These are phyloP conservation scores for Venustaconcha ellipsiformis DNA, from an alignment of 1,140 invertebrate species.

Conservation along the genomic window DNA sequence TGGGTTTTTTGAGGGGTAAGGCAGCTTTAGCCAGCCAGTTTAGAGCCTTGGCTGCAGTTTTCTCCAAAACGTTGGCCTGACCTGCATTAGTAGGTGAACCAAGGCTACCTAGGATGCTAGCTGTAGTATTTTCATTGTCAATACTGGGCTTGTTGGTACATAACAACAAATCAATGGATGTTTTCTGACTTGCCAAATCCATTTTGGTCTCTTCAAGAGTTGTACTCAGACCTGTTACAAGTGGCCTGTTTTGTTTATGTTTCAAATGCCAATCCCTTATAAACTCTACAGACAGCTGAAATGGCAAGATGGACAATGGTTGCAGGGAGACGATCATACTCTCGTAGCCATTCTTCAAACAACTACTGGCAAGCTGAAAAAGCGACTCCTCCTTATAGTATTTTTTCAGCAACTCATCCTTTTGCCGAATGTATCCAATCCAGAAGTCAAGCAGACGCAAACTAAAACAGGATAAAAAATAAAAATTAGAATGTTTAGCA, in stretches of 20 bases:
- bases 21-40: constrained; percentile 28
- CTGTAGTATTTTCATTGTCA: no score
- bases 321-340: constrained; percentile 80
- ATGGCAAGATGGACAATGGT: constrained; percentile 81
- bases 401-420: constrained; percentile 83
- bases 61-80: constrained; percentile 16
- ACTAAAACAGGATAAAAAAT: constrained; percentile 69
- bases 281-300: constrained; percentile 84
- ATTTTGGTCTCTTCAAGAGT: no score
- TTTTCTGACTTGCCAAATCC: no score
- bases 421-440: constrained; percentile 84
- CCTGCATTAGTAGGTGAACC: no score
- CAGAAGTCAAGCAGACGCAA: constrained; percentile 86
- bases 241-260: no score
- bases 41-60: constrained; percentile 27
- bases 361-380: constrained; percentile 78
- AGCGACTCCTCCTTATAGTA: constrained; percentile 83
- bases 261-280: constrained; percentile 54
- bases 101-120: no score
- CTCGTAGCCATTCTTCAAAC: constrained; percentile 75
- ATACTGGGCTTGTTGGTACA: no score
- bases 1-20: constrained; percentile 2
- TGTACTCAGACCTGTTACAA: no score
- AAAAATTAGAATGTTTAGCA: background rate
- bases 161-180: no score